Percentiles rank a stretch among this genome's conserved stretches.
Evolutionary conservation across 2,888 invertebrate genomes (phyloP).

Genomic region (Deroplatys truncata): DNA sequence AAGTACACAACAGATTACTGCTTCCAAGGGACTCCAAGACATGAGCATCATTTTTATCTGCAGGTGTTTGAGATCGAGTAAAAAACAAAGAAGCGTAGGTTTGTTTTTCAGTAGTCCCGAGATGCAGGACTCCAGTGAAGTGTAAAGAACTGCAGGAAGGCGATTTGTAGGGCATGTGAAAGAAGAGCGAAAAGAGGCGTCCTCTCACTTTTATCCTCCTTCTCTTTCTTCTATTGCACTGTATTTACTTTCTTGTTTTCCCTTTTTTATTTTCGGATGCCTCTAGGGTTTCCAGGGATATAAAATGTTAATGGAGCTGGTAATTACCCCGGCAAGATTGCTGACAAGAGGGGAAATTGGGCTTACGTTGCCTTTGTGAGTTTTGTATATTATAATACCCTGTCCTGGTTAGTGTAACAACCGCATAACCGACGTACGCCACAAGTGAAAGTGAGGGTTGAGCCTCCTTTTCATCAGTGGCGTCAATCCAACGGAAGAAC

Average conservation of each 20-base stretch:
- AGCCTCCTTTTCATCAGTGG: background rate
- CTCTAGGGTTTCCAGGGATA: constrained; percentile 13
- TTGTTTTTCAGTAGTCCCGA: background rate
- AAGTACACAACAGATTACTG: no score
- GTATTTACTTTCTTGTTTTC: background rate
- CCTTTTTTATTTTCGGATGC: background rate
- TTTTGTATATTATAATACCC: constrained; percentile 14
- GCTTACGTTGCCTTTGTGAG: constrained; percentile 17
- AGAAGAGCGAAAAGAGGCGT: background rate
- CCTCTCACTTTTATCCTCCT: background rate
- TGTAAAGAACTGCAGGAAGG: background rate
- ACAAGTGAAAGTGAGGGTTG: background rate
- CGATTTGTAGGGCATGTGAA: background rate
- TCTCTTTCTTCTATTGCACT: background rate
- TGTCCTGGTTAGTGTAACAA: background rate
- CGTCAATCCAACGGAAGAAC: no score
- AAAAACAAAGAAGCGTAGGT: background rate
- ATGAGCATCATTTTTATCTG: no score
- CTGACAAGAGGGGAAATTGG: constrained; percentile 17
- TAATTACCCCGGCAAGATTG: constrained; percentile 18
- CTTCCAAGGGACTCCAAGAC: no score
- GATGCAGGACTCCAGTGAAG: background rate
- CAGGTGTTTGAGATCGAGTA: background rate
- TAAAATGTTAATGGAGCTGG: constrained; percentile 21
- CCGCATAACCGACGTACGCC: background rate